phyloP scores from a whole-genome alignment of 2,797 vertebrate species.

The Lacerta bilineata region DNA sequence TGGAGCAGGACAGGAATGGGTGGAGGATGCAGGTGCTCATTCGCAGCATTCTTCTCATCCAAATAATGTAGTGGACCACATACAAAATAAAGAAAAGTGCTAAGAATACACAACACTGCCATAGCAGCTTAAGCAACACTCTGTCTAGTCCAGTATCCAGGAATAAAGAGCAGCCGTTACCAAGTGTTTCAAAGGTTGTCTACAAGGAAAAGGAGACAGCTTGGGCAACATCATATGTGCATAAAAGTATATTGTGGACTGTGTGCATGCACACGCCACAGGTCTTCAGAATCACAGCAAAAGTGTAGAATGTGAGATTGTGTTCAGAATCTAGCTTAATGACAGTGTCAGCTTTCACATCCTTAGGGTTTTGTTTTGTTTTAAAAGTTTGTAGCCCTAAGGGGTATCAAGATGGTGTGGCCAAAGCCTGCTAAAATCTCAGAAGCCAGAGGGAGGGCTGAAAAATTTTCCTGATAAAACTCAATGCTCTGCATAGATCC shows the following conservation, averaged over 20 bases:
- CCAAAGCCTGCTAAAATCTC: neutral
- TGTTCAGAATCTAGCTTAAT: neutral
- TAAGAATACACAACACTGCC: neutral
- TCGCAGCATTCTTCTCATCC: neutral
- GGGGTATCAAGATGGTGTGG: neutral
- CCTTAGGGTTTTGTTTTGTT: neutral
- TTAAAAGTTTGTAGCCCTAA: neutral
- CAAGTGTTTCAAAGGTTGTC: neutral
- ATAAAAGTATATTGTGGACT: neutral
- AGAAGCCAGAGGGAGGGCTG: neutral
- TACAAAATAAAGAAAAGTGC: conserved; percentile 1
- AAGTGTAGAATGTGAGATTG: neutral
- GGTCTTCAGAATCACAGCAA: neutral
- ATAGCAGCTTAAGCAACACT: neutral
- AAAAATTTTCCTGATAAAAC: neutral
- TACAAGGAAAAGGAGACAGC: neutral
- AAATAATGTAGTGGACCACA: neutral
- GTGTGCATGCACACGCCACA: neutral
- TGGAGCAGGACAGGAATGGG: neutral
- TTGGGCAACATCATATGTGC: neutral
- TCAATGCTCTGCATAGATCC: neutral
- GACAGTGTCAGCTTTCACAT: neutral
- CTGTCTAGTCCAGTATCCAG: neutral
- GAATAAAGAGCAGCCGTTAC: neutral
- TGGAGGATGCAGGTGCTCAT: neutral